phyloP scores from a whole-genome alignment of 2,797 vertebrate species.

The Myotis myotis region DNA sequence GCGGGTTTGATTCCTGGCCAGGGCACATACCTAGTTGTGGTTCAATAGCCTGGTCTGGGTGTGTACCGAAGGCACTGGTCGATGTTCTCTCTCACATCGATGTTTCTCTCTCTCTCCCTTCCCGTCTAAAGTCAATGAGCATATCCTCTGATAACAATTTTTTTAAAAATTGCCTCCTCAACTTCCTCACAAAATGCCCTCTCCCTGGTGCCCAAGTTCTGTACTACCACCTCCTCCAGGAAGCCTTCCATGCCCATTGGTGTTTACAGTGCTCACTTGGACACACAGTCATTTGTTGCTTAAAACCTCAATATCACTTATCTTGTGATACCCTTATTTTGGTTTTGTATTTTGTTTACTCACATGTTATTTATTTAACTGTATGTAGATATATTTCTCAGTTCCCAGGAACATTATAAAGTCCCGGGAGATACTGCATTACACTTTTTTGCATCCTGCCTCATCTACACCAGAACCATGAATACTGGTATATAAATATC shows the following conservation, averaged over 20 bases:
- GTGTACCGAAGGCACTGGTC: neutral
- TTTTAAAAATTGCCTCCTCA: neutral
- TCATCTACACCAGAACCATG: neutral
- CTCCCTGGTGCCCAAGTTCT: neutral
- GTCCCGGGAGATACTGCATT: neutral
- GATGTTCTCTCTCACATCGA: neutral
- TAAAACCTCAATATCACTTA: constrained; percentile 20
- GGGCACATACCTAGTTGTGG: neutral
- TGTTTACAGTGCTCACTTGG: neutral
- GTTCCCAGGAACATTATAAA: constrained; percentile 7
- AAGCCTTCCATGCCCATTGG: neutral
- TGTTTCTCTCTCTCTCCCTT: neutral
- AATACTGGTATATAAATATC: neutral
- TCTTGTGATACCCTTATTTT: neutral
- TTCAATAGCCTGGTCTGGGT: neutral
- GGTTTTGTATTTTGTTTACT: constrained; percentile 25
- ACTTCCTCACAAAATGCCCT: neutral
- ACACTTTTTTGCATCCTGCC: neutral
- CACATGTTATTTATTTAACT: neutral
- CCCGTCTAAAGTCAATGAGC: neutral
- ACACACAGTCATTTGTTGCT: neutral
- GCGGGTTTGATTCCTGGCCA: neutral
- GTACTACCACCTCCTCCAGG: neutral
- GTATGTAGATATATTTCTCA: neutral
- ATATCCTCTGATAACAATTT: neutral